These are phyloP conservation scores for Loriculus beryllinus DNA, from an alignment of 2,797 vertebrate genomes.

Conservation along the genomic window DNA sequence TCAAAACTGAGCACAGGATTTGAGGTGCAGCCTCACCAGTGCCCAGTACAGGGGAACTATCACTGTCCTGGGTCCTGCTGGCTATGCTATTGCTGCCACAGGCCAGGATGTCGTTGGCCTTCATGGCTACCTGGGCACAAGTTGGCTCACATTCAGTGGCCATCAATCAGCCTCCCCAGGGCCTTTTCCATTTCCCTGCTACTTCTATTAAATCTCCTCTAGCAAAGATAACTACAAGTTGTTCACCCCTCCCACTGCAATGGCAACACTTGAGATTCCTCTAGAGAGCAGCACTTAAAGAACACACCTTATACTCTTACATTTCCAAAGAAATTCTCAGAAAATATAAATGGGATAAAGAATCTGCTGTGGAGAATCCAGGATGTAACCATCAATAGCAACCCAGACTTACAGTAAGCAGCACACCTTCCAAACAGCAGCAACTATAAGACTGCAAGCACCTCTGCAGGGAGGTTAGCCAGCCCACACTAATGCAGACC, in stretches of 20 bases:
- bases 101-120: neutral
- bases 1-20: neutral
- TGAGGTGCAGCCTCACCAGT: neutral
- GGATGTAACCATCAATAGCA: fast-evolving
- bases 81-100: neutral
- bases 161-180: neutral
- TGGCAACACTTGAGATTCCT: neutral
- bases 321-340: neutral
- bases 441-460: neutral
- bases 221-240: neutral
- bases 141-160: neutral
- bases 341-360: neutral
- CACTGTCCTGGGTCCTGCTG: neutral
- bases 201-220: neutral
- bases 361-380: neutral
- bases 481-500: neutral
- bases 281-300: neutral
- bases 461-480: neutral
- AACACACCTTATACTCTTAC: neutral
- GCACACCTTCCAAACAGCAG: neutral
- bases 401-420: neutral
- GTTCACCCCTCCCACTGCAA: neutral
- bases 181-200: neutral
- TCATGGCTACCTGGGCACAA: neutral
- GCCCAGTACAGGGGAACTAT: neutral